phyloP scores from a whole-genome alignment of 1,140 invertebrate species.

The Drosophila parvula region DNA sequence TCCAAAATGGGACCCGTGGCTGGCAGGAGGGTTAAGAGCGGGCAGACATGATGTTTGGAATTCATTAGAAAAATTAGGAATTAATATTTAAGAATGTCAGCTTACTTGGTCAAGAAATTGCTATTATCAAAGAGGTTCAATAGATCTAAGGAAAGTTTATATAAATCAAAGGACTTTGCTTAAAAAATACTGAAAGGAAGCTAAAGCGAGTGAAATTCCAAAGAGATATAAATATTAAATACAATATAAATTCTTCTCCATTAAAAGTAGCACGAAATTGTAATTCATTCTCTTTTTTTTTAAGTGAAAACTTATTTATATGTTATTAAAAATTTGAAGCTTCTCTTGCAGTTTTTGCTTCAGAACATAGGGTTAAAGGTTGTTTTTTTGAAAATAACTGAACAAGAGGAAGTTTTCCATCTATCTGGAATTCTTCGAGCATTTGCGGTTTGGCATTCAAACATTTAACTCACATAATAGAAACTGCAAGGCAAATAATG shows the following conservation, averaged over 20 bases:
- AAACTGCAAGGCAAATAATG: constrained; percentile 16
- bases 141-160: no score
- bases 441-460: constrained; percentile 22
- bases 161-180: no score
- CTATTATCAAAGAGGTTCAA: no score
- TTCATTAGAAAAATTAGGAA: neutral
- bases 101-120: neutral
- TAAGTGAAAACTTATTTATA: no score
- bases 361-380: neutral
- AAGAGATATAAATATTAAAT: no score
- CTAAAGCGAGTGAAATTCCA: no score
- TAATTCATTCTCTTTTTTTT: no score
- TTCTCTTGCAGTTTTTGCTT: no score
- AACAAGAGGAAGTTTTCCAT: neutral
- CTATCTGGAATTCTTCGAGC: neutral
- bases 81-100: no score
- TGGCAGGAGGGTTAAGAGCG: neutral
- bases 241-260: no score
- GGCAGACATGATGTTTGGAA: neutral
- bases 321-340: neutral
- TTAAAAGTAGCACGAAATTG: no score
- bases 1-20: constrained; percentile 64
- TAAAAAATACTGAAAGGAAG: no score
- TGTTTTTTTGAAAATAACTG: neutral
- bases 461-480: constrained; percentile 37